A percentile compares a stretch with the other conserved stretches of the same genome.
Conservation (phyloP, 2,113 vertebrate species). For the Raphicerus campestris region DNA sequence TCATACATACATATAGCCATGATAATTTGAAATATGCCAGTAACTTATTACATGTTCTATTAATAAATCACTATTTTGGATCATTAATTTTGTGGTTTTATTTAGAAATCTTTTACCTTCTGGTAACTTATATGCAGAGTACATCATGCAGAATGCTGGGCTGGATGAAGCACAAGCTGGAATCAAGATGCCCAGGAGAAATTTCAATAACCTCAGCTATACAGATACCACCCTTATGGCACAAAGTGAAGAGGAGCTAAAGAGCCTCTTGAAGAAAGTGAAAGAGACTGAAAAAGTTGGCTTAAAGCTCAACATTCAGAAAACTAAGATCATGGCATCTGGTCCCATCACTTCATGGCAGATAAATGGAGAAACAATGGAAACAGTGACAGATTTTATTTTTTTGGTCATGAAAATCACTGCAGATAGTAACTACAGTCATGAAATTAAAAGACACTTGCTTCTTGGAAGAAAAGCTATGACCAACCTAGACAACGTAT, state of each 20-base stretch:
- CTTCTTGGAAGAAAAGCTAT: background rate
- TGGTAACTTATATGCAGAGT: background rate
- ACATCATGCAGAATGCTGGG: background rate
- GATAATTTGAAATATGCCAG: background rate
- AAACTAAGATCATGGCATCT: background rate
- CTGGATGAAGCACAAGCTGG: background rate
- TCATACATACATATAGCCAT: background rate
- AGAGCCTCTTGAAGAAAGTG: background rate
- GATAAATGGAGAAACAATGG: background rate
- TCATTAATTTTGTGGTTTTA: background rate
- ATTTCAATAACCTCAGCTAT: background rate
- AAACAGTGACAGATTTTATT: background rate
- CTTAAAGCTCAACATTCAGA: background rate
- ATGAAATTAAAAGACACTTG: background rate
- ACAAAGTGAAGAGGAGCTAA: background rate
- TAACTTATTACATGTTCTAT: background rate
- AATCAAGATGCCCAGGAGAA: background rate
- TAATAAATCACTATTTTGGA: background rate
- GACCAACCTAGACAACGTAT: fast-evolving
- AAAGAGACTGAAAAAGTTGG: background rate
- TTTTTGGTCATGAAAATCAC: background rate
- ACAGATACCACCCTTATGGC: background rate
- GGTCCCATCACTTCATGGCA: background rate
- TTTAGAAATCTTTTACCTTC: background rate
- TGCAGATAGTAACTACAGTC: background rate